Conservation (phyloP, 2,888 invertebrate species). For the Thumatha senex region DNA sequence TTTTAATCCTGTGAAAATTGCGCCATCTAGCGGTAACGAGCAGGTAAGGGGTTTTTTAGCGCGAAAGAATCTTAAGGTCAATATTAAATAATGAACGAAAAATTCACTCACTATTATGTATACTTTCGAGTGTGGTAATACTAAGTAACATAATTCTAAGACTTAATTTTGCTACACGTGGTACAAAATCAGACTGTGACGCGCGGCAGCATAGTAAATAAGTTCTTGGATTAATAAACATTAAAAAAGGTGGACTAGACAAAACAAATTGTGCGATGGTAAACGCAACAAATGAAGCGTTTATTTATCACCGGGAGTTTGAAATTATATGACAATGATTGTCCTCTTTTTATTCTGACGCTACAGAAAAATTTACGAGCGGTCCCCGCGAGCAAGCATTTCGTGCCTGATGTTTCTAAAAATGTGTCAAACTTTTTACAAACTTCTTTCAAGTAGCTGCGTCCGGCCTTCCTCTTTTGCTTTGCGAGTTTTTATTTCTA, state of each 20-base stretch:
- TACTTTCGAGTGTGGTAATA: no score
- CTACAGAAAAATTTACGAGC: conserved; percentile 79
- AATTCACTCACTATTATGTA: no score
- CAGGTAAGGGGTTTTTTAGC: no score
- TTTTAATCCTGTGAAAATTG: no score
- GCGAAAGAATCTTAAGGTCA: no score
- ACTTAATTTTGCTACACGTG: no score
- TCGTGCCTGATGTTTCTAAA: conserved; percentile 82
- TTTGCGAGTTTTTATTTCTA: conserved; percentile 72
- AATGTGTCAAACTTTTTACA: conserved; percentile 83
- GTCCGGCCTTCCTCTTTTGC: conserved; percentile 76
- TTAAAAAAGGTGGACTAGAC: conserved; percentile 20
- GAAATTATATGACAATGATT: conserved; percentile 79
- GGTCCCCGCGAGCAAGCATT: conserved; percentile 70
- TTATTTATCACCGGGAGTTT: conserved; percentile 59
- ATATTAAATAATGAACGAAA: no score
- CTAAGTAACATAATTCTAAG: no score
- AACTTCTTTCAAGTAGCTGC: conserved; percentile 80
- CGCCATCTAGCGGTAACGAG: no score
- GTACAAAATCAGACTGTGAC: no score
- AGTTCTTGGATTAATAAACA: neutral
- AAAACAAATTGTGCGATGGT: conserved; percentile 28
- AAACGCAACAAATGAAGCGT: conserved; percentile 31
- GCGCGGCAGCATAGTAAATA: no score
- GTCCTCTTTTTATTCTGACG: conserved; percentile 81